Percentiles rank a stretch among this genome's conserved stretches.
phyloP scores from a whole-genome alignment of 2,888 invertebrate genomes.

The Polyploca ridens region DNA sequence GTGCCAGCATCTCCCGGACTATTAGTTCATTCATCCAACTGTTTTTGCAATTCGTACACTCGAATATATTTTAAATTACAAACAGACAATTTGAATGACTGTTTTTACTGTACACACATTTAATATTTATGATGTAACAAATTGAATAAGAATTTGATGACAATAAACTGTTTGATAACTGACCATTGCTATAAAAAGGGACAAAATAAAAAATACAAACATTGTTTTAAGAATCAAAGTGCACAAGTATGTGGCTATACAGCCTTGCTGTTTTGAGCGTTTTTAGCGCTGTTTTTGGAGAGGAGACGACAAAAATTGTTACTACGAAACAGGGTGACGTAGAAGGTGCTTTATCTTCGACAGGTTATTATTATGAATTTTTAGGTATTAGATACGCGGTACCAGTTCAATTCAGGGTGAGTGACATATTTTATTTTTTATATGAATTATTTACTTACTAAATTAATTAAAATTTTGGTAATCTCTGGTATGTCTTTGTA shows the following conservation, averaged over 20 bases:
- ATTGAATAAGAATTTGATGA: conserved; percentile 6
- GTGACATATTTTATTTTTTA: conserved; percentile 25
- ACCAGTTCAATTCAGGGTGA: conserved; percentile 67
- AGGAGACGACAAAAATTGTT: conserved; percentile 56
- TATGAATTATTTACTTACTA: no score
- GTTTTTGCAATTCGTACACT: background rate
- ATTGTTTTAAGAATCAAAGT: conserved; percentile 1
- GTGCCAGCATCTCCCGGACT: no score
- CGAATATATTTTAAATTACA: background rate
- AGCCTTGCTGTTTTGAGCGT: conserved; percentile 38
- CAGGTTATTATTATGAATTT: conserved; percentile 68
- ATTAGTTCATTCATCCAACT: no score
- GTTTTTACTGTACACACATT: background rate
- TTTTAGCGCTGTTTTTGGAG: conserved; percentile 39
- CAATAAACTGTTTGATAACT: conserved; percentile 8
- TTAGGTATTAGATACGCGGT: conserved; percentile 70
- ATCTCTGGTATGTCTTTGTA: no score
- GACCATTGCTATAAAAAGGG: conserved; percentile 12
- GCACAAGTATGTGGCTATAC: conserved; percentile 15
- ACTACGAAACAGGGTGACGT: conserved; percentile 68
- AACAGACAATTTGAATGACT: background rate
- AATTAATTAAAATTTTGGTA: no score
- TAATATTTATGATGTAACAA: background rate
- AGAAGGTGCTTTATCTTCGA: conserved; percentile 62
- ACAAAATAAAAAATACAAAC: conserved; percentile 4